Conservation (phyloP, 2,888 invertebrate species). For the Polymixis lichenea region DNA sequence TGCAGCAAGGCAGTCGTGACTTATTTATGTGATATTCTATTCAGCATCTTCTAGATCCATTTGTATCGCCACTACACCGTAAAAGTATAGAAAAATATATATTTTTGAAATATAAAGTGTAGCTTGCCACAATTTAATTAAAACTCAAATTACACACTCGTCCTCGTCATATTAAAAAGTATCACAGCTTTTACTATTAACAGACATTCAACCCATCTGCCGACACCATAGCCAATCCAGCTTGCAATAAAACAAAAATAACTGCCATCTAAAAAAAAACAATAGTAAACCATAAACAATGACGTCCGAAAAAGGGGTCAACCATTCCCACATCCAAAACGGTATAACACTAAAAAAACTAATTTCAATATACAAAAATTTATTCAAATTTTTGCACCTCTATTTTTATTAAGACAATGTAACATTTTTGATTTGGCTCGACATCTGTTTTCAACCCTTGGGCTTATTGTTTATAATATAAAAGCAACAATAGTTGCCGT, state of each 20-base stretch:
- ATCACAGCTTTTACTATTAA: conserved; percentile 34
- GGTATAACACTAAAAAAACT: conserved; percentile 79
- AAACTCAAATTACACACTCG: neutral
- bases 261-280: conserved; percentile 74
- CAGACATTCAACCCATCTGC: conserved; percentile 71
- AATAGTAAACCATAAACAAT: conserved; percentile 77
- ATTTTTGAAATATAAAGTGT: neutral
- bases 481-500: conserved; percentile 82
- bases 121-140: neutral
- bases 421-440: conserved; percentile 72
- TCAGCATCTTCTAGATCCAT: neutral
- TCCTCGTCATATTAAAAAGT: neutral
- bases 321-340: conserved; percentile 82
- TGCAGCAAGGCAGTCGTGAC: neutral
- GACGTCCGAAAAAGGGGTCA: conserved; percentile 83
- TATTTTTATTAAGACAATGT: conserved; percentile 85
- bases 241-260: conserved; percentile 77
- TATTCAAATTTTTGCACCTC: conserved; percentile 83
- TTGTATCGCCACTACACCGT: neutral
- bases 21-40: neutral
- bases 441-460: conserved; percentile 84
- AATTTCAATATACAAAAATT: conserved; percentile 78
- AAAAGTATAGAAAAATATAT: neutral
- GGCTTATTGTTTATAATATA: conserved; percentile 82
- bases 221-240: conserved; percentile 68